A percentile compares a stretch with the other conserved stretches of the same genome.
These are phyloP conservation scores for Stenolophus ochropezus DNA, from an alignment of 2,888 invertebrate genomes.

Conservation along the genomic window DNA sequence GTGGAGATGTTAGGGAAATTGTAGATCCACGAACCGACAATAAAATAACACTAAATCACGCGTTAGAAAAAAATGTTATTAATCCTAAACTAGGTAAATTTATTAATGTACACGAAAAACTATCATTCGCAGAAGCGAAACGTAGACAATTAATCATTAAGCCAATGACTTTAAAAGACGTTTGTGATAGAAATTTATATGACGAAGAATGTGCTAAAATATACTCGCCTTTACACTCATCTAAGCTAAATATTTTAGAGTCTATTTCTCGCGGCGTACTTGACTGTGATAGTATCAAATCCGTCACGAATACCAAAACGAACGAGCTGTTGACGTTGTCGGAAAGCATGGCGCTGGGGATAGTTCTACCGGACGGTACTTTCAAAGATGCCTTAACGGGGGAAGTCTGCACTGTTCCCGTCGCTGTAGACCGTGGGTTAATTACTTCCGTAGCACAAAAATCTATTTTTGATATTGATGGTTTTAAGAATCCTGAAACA, in stretches of 20 bases:
- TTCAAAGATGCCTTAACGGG: slow-evolving; percentile 85
- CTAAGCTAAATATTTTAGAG: slow-evolving; percentile 86
- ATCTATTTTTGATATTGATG: slow-evolving; percentile 94
- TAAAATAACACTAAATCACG: slow-evolving; percentile 88
- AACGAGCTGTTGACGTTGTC: slow-evolving; percentile 88
- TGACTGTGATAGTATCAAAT: slow-evolving; percentile 88
- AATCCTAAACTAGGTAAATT: slow-evolving; percentile 90
- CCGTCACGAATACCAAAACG: slow-evolving; percentile 87
- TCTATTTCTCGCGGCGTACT: slow-evolving; percentile 91
- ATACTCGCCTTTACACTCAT: slow-evolving; percentile 86
- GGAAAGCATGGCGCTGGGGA: slow-evolving; percentile 88
- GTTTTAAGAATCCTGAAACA: slow-evolving; percentile 88
- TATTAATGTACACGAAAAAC: slow-evolving; percentile 81
- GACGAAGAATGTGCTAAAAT: slow-evolving; percentile 85
- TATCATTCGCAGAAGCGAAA: slow-evolving; percentile 89
- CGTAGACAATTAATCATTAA: slow-evolving; percentile 87
- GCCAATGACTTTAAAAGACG: slow-evolving; percentile 94
- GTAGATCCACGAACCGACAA: slow-evolving; percentile 87
- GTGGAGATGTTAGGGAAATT: slow-evolving; percentile 87
- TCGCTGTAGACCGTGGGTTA: slow-evolving; percentile 92
- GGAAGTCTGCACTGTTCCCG: slow-evolving; percentile 84
- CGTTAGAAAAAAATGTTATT: slow-evolving; percentile 85
- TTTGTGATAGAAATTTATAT: slow-evolving; percentile 86
- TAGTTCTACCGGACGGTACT: slow-evolving; percentile 84
- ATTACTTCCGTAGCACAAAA: slow-evolving; percentile 91